Evolutionary conservation across 1,140 invertebrate genomes (phyloP).

Genomic region (Caenorhabditis briggsae): DNA sequence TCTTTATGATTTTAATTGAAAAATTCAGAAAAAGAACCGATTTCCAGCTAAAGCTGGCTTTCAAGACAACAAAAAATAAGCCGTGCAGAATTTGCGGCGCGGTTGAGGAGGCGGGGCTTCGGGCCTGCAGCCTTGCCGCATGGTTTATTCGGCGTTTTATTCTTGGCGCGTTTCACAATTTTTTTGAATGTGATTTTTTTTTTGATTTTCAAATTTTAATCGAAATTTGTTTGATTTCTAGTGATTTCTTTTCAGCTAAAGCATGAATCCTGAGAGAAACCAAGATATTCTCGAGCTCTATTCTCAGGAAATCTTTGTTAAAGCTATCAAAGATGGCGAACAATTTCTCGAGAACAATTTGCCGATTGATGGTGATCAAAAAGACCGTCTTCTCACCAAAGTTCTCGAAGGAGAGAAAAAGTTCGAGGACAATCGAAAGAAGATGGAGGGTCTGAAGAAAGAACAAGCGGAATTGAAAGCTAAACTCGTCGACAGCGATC

Average conservation of each 20-base stretch:
- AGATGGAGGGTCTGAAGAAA: neutral
- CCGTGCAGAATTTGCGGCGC: conserved; percentile 21
- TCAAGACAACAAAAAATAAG: neutral
- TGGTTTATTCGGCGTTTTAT: neutral
- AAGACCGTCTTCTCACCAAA: neutral
- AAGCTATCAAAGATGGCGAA: conserved; percentile 27
- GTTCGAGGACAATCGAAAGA: conserved; percentile 2
- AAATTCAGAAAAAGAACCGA: neutral
- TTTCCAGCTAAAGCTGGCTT: neutral
- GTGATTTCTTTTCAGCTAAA: neutral
- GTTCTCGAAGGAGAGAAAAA: conserved; percentile 1
- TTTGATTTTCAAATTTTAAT: neutral
- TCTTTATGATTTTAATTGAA: neutral
- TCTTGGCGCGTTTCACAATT: conserved; percentile 2
- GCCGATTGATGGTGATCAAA: neutral
- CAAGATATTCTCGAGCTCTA: neutral
- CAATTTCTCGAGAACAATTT: conserved; percentile 23
- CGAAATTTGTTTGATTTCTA: neutral
- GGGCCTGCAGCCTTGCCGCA: neutral
- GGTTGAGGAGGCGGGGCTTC: neutral
- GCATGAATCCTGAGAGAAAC: conserved; percentile 15
- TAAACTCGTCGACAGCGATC: neutral
- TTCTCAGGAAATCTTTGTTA: neutral
- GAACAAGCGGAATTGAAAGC: neutral
- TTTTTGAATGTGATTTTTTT: neutral